Evolutionary conservation across 2,888 invertebrate genomes (phyloP), one percentile per base, ranked within the genome.

Genomic region (Ophion obscuratus): DNA sequence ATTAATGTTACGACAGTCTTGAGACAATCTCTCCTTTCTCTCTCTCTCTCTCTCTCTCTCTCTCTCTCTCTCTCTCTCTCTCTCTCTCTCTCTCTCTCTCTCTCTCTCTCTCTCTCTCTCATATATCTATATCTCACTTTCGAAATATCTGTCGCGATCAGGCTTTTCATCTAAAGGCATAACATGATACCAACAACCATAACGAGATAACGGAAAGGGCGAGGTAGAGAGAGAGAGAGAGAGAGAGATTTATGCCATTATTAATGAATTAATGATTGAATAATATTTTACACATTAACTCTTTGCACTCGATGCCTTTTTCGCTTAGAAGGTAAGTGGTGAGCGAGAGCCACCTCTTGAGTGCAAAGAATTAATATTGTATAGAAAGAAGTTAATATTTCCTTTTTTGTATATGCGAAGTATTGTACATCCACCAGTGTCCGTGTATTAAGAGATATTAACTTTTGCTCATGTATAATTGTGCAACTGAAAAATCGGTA

Each of bases 1-100:
- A 81, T 81, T 81, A 81, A 81, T 81, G 75, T 81, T 75, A 81
- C 40, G 36, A 36, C 73, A 74, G 68, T 81, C 75, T 61, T 47
- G 61, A 61, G 62, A 74, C 27, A 57, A 61, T 61, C 61, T 75
- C 27, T 71, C 27, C 6, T 61, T 36, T 53, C 47, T 47, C 14
- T 47, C 17, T 47, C 47, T 47, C 47, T 47, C 47, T 47, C 47
- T 14, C 47, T 47, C 47, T 47, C 47, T 47, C 47, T 47, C 14
- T 14, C 47, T 47, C 47, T 47, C 47, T 47, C 9, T 47, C 11
- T 47, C 11, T 11, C 47, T 47, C 11, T 47, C 11, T 47, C 47
- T 47, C 47, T 47, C 2, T 7, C 40, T 47, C 47, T 47, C 47
- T 47, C 47, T 47, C 14, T 14, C 47, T 47, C 47, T 47, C 47